phyloP scores from a whole-genome alignment of 2,113 vertebrate genomes.

The Psophia crepitans region DNA sequence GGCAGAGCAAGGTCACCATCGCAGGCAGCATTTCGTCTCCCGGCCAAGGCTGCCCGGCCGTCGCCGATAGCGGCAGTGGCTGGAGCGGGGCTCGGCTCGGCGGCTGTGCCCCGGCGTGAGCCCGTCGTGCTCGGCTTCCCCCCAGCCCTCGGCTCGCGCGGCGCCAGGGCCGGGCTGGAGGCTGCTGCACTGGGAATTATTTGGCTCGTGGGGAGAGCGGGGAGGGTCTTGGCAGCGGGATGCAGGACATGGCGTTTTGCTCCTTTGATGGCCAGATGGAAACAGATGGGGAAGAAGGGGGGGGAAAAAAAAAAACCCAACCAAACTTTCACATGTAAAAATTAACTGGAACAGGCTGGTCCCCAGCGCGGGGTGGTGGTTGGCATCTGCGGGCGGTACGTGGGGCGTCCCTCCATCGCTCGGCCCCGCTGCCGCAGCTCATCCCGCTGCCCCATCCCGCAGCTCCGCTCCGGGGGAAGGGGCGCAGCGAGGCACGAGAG shows the following conservation, averaged over 20 bases:
- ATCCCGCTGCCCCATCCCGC: not conserved
- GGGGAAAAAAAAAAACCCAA: too few relatives aligned
- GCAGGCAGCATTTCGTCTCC: not conserved
- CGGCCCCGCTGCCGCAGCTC: accelerated
- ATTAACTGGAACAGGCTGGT: not conserved
- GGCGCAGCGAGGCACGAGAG: not conserved
- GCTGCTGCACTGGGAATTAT: not conserved
- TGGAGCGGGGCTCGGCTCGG: not conserved
- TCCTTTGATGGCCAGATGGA: not conserved
- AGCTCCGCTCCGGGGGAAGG: accelerated
- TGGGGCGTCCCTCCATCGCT: not conserved
- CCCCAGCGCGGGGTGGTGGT: accelerated
- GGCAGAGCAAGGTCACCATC: not conserved
- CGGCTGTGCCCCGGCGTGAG: not conserved
- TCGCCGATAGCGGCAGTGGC: accelerated
- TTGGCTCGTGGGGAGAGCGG: not conserved
- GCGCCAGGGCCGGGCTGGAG: not conserved
- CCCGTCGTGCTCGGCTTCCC: not conserved
- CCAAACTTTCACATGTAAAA: not conserved
- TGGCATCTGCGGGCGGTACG: not conserved
- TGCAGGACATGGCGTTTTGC: not conserved
- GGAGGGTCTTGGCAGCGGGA: not conserved
- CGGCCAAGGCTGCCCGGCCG: not conserved
- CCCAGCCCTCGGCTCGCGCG: not conserved
- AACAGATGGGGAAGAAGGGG: not conserved